A percentile compares a stretch with the other conserved stretches of the same genome.
Evolutionary conservation across 2,888 invertebrate species (phyloP).

Genomic region (Sycophila texana): DNA sequence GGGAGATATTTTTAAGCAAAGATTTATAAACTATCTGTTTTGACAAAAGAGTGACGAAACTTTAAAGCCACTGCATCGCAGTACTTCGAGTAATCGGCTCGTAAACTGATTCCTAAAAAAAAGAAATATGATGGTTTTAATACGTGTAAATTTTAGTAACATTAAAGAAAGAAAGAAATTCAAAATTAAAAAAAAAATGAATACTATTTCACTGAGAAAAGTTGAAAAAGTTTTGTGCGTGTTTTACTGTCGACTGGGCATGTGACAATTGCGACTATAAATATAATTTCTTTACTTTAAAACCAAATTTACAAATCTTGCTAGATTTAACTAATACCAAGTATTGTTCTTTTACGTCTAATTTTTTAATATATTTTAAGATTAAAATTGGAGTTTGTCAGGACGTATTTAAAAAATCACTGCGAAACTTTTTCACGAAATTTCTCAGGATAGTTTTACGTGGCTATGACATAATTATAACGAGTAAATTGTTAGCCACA

Average conservation of each 20-base stretch:
- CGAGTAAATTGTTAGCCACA: constrained; percentile 31
- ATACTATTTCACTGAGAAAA: constrained; percentile 24
- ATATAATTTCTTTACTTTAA: not conserved
- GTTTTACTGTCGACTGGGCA: too few species aligned
- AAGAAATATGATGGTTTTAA: constrained; percentile 42
- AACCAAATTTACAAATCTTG: too few species aligned
- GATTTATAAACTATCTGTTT: constrained; percentile 36
- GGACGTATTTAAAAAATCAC: not conserved
- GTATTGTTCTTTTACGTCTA: not conserved
- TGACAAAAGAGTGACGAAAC: constrained; percentile 28
- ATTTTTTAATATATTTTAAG: too few species aligned
- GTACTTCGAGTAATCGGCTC: constrained; percentile 27
- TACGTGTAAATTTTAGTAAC: constrained; percentile 44
- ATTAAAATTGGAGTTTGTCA: too few species aligned
- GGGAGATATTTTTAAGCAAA: constrained; percentile 43
- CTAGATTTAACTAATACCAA: not conserved
- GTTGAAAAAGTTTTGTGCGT: constrained; percentile 21
- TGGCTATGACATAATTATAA: constrained; percentile 37
- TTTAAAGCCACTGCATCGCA: constrained; percentile 2
- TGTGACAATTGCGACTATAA: not conserved
- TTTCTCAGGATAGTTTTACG: constrained; percentile 25
- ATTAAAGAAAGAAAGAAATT: constrained; percentile 25
- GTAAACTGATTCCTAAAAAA: constrained; percentile 49
- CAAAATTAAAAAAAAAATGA: constrained; percentile 24
- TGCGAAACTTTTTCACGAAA: not conserved